Evolutionary conservation across 1,140 invertebrate genomes (phyloP).

Genomic region (Eulimnadia texana): DNA sequence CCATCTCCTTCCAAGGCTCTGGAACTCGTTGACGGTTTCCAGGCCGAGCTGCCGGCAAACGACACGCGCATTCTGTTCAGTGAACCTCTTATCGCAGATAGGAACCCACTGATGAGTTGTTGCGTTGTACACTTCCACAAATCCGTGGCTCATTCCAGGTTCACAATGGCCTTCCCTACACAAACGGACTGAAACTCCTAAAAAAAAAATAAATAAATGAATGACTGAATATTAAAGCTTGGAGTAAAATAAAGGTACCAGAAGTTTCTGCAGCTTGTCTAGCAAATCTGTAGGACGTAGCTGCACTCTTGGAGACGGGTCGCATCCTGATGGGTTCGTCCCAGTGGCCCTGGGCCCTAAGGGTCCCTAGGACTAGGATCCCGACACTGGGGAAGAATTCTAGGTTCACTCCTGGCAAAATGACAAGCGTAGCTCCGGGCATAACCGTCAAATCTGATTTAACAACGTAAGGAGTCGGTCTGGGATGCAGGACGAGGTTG

Average conservation of each 20-base stretch:
- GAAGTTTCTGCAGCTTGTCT: background rate
- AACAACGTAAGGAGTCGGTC: constrained; percentile 63
- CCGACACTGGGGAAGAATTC: constrained; percentile 95
- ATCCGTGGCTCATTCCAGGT: constrained; percentile 37
- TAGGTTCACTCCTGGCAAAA: constrained; percentile 76
- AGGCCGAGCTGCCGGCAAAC: constrained; percentile 88
- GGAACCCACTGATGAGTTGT: constrained; percentile 94
- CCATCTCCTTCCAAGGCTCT: constrained; percentile 58
- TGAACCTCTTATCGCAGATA: constrained; percentile 88
- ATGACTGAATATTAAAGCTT: no score
- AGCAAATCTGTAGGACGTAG: constrained; percentile 15
- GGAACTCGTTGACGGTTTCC: constrained; percentile 73
- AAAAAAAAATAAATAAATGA: constrained; percentile 7
- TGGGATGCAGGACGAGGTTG: constrained; percentile 50
- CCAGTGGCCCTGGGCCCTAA: constrained; percentile 66
- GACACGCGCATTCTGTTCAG: constrained; percentile 84
- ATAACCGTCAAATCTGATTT: constrained; percentile 88
- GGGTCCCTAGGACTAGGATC: constrained; percentile 81
- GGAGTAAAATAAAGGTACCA: no score
- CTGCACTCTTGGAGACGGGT: constrained; percentile 35
- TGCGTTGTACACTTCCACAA: constrained; percentile 86
- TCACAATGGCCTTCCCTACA: constrained; percentile 27
- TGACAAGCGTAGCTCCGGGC: constrained; percentile 69
- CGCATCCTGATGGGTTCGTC: constrained; percentile 70
- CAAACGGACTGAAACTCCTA: constrained; percentile 21